Percentiles rank a stretch among this genome's conserved stretches.
phyloP scores from a whole-genome alignment of 2,113 vertebrate species.

The Nematolebias whitei region DNA sequence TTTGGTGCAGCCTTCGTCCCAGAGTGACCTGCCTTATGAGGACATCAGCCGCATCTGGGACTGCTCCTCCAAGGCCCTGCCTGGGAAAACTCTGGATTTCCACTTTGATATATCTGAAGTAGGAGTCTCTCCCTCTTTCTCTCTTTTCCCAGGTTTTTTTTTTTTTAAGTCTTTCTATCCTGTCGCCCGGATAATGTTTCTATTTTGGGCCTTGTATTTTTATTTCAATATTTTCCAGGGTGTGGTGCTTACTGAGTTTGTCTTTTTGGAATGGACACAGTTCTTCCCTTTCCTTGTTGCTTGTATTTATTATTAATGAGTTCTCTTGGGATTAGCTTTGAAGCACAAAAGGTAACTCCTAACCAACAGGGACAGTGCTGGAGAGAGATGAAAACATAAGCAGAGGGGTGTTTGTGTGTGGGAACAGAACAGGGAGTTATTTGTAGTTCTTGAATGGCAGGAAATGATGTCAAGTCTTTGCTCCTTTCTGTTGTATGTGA shows the following conservation, averaged over 20 bases:
- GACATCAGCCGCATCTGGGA: slow-evolving; percentile 90
- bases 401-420: slow-evolving; percentile 64
- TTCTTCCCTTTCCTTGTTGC: slow-evolving; percentile 56
- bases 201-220: slow-evolving; percentile 23
- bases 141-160: neutral
- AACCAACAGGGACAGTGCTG: slow-evolving; percentile 37
- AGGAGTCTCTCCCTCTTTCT: slow-evolving; percentile 23
- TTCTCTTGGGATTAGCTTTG: slow-evolving; percentile 56
- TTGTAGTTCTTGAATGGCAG: slow-evolving; percentile 81
- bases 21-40: slow-evolving; percentile 85
- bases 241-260: slow-evolving; percentile 53
- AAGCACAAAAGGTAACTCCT: slow-evolving; percentile 63
- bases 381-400: slow-evolving; percentile 53
- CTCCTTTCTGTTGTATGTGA: slow-evolving; percentile 66
- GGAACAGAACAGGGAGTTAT: slow-evolving; percentile 79
- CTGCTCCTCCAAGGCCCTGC: slow-evolving; percentile 90
- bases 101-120: slow-evolving; percentile 96
- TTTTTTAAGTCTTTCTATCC: slow-evolving; percentile 6
- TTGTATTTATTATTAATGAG: slow-evolving; percentile 43
- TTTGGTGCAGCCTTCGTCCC: slow-evolving; percentile 86
- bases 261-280: slow-evolving; percentile 57
- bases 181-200: slow-evolving; percentile 4
- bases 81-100: slow-evolving; percentile 93
- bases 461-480: slow-evolving; percentile 80
- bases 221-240: slow-evolving; percentile 60